phyloP scores from a whole-genome alignment of 2,797 vertebrate species.

The Gallinago stenura region DNA sequence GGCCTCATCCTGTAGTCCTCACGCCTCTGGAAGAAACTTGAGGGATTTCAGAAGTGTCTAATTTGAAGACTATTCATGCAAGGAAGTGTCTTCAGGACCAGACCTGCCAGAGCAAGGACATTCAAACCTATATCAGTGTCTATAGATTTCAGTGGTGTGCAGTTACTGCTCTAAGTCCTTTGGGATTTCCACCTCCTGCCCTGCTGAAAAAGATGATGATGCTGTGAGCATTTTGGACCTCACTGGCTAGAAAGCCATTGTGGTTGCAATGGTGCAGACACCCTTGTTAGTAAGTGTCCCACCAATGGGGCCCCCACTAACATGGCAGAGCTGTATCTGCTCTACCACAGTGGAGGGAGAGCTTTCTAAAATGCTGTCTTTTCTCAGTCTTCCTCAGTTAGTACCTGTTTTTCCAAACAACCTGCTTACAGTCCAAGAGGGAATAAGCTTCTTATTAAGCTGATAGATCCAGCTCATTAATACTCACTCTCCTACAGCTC shows the following conservation, averaged over 20 bases:
- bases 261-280: neutral
- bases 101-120: neutral
- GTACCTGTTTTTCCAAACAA: neutral
- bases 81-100: neutral
- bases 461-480: neutral
- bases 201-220: neutral
- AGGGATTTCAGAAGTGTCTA: neutral
- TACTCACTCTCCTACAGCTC: neutral
- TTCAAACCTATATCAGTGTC: rapidly evolving
- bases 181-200: neutral
- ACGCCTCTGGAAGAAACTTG: neutral
- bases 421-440: neutral
- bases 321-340: rapidly evolving
- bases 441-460: neutral
- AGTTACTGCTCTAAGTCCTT: neutral
- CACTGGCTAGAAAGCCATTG: neutral
- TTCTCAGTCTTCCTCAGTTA: neutral
- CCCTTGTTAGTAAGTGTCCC: neutral
- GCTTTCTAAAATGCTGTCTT: neutral
- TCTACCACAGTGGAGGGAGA: rapidly evolving
- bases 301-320: neutral
- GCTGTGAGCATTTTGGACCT: neutral
- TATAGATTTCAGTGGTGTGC: neutral
- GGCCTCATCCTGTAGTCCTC: neutral
- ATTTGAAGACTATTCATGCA: neutral